Percentiles rank a stretch among this genome's conserved stretches.
phyloP scores from a whole-genome alignment of 2,797 vertebrate genomes.

The Lepilemur septentrionalis region DNA sequence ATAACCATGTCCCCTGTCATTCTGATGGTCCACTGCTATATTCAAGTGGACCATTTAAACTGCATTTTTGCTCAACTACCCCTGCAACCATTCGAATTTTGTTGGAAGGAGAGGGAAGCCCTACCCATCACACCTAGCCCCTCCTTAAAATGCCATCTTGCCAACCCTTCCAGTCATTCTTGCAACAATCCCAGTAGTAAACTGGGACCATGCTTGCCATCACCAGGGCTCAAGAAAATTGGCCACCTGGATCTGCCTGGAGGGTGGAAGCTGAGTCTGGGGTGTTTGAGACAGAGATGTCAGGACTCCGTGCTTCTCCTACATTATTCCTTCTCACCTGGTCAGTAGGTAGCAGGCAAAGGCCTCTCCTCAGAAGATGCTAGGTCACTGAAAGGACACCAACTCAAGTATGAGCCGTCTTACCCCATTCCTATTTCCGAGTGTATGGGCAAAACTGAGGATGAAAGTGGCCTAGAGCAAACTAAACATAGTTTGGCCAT shows the following conservation, averaged over 20 bases:
- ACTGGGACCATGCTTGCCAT: neutral
- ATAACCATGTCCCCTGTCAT: neutral
- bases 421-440: neutral
- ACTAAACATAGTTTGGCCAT: neutral
- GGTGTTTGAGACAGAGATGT: neutral
- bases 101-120: neutral
- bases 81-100: neutral
- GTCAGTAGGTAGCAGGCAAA: neutral
- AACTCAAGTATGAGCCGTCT: neutral
- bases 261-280: neutral
- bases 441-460: neutral
- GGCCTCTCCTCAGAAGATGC: neutral
- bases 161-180: neutral
- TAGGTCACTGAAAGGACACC: neutral
- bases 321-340: neutral
- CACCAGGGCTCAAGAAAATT: neutral
- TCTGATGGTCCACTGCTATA: neutral
- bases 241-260: neutral
- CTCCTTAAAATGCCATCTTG: neutral
- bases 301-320: neutral
- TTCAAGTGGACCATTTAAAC: neutral
- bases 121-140: no score
- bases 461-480: neutral
- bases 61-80: neutral
- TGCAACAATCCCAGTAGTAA: neutral